These are phyloP conservation scores for Tamandua tetradactyla DNA, from an alignment of 2,797 vertebrate genomes.

Conservation along the genomic window DNA sequence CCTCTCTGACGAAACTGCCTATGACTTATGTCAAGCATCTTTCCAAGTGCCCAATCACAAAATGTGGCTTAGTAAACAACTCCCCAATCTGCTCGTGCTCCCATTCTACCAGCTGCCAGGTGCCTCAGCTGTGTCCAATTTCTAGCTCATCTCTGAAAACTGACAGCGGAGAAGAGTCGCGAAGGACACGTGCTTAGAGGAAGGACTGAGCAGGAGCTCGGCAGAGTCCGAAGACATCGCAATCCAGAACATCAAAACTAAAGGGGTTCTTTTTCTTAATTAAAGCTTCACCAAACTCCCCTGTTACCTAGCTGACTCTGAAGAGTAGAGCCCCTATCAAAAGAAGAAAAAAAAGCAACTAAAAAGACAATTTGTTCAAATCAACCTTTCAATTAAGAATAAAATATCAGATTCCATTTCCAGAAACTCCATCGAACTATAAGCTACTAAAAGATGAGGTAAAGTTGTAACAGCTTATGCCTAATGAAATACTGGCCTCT, in stretches of 20 bases:
- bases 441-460: not conserved
- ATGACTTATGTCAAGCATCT: not conserved
- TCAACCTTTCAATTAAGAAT: constrained; percentile 49
- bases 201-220: not conserved
- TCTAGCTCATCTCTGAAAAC: constrained; percentile 1
- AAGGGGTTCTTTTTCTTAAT: not conserved
- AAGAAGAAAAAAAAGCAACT: not conserved
- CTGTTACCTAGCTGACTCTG: not conserved
- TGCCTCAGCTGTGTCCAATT: not conserved
- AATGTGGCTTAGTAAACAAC: not conserved
- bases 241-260: not conserved
- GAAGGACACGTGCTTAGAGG: not conserved
- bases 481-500: not conserved
- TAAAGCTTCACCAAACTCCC: constrained; percentile 28
- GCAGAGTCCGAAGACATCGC: not conserved
- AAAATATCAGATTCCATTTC: constrained; percentile 29
- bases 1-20: not conserved
- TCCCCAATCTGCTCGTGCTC: not conserved
- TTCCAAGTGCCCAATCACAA: not conserved
- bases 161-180: not conserved
- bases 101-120: not conserved
- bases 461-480: not conserved
- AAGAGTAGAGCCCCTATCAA: not conserved
- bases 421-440: not conserved
- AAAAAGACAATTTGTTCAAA: constrained; percentile 27